Base-by-base conservation (phyloP, 1,140 invertebrate genomes). In the Neodiprion virginianus region DNA sequence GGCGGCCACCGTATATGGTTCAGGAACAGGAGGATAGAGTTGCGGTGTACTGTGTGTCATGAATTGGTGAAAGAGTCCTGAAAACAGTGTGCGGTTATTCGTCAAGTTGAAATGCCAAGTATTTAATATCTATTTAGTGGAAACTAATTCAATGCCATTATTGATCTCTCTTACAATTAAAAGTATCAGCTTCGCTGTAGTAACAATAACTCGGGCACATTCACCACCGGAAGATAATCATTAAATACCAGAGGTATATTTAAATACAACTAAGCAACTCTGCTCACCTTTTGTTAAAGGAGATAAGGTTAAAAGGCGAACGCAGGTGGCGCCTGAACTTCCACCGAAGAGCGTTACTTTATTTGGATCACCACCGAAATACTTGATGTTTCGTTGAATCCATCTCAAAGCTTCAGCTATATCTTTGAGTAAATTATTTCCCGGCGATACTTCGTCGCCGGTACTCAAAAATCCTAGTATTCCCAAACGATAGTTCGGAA, bases 401-500 rank as follows among this genome's bases (percentile, higher is more conserved):
- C 91, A 93, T 76, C 88, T 86, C 71, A 93, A 80, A 1, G 93
- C 92, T 76, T 92, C 86, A 53, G 92, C 84, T 74, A 92, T 90
- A 78, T 94, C 93, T 67, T 91, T 89, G n/a, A 95, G 84, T 0
- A 93, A 94, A 47, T 90, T 90, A 84, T 95, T 95, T 10, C 93
- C 94, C 1, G 93, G 93, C 7, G 90, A 83, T 81, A 90, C 78
- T 85, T 88, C 53, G 86, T 86, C 79, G 84, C 89, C 76, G 87
- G 53, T 92, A 7, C 84, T 91, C 75, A 91, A 81, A 79, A 91
- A 90, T 80, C 90, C 90, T 72, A 91, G 87, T 0, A 89, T 88
- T n/a, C 90, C 86, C 53, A 88, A 40, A 73, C 88, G 88, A 65
- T 73, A 73, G 66, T 66, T 28, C 11, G 72, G 72, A 11, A 73